These are phyloP conservation scores for Peromyscus polionotus DNA, from an alignment of 2,113 vertebrate genomes.

Conservation along the genomic window DNA sequence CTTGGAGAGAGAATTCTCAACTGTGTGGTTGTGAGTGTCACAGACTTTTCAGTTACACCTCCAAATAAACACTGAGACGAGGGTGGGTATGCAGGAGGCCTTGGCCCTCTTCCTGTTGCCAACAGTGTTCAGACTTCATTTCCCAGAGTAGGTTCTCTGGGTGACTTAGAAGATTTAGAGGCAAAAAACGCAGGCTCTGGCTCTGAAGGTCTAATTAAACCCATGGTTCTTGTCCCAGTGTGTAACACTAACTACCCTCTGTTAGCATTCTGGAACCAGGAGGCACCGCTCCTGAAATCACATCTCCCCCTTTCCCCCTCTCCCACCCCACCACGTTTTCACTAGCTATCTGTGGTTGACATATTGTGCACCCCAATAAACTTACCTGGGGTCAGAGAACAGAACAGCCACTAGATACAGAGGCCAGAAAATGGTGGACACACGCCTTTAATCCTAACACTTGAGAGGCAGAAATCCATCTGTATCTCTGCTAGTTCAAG, in stretches of 20 bases:
- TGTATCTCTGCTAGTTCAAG: too few species aligned
- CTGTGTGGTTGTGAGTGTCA: background rate
- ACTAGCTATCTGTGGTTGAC: slow-evolving; percentile 38
- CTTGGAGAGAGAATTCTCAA: background rate
- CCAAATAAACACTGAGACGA: background rate
- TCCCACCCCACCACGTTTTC: background rate
- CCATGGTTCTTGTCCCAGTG: background rate
- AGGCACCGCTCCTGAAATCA: slow-evolving; percentile 12
- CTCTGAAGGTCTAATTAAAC: slow-evolving; percentile 39
- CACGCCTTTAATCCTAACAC: too few species aligned
- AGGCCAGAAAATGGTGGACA: too few species aligned
- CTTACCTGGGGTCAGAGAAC: too few species aligned
- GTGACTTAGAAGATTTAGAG: background rate
- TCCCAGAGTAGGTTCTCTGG: background rate
- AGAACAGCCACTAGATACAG: too few species aligned
- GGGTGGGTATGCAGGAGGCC: background rate
- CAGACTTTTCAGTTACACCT: background rate
- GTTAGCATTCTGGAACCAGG: slow-evolving; percentile 18
- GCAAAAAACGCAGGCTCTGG: background rate
- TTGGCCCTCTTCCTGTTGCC: background rate
- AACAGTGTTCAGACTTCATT: background rate
- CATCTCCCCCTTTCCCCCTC: background rate
- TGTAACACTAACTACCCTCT: background rate
- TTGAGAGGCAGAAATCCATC: too few species aligned
- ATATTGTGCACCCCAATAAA: too few species aligned